Evolutionary conservation across 2,113 vertebrate species (phyloP).

Genomic region (Charadrius vociferus): DNA sequence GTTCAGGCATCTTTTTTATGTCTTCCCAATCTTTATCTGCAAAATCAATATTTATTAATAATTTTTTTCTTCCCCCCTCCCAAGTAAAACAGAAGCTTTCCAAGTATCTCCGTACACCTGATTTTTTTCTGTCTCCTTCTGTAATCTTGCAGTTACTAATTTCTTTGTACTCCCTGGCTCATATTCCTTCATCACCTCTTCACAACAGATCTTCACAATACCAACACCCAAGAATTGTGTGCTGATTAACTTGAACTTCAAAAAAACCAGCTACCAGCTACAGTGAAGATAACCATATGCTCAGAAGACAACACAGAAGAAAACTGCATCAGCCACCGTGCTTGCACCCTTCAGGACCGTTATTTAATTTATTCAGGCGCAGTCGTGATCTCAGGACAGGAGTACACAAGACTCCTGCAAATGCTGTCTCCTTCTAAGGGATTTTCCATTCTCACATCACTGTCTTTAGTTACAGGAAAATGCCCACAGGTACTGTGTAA

Average conservation of each 20-base stretch:
- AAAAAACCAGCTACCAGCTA: background rate
- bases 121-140: background rate
- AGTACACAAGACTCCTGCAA: background rate
- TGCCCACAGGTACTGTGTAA: background rate
- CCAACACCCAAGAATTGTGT: background rate
- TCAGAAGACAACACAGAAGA: background rate
- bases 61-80: background rate
- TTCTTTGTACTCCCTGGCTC: background rate
- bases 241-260: background rate
- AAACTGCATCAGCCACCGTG: background rate
- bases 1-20: conserved; percentile 99
- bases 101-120: background rate
- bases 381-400: background rate
- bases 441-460: background rate
- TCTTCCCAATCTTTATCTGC: conserved; percentile 99
- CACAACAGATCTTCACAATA: background rate
- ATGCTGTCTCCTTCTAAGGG: background rate
- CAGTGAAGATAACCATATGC: background rate
- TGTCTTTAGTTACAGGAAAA: background rate
- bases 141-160: background rate
- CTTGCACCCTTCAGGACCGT: background rate
- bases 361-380: background rate
- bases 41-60: conserved; percentile 57
- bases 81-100: background rate
- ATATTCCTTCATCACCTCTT: background rate